Conservation (phyloP, 2,113 vertebrate genomes). For the Tachycineta bicolor region DNA sequence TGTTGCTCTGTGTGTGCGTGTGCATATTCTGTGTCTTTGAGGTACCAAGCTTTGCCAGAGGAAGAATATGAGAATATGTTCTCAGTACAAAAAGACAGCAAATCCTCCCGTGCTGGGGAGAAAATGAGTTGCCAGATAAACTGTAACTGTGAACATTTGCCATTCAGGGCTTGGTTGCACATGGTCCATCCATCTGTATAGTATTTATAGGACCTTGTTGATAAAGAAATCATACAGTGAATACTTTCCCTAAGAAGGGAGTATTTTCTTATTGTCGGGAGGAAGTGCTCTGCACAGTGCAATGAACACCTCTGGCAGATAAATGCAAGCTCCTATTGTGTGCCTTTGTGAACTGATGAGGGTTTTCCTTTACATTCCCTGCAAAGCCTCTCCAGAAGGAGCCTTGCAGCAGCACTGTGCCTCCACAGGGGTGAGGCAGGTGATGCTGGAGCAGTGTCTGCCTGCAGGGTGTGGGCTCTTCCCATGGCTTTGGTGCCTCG, state of each 20-base stretch:
- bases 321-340: not conserved
- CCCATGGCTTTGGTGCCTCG: fast-evolving
- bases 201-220: not conserved
- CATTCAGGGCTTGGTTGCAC: not conserved
- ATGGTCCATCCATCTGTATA: not conserved
- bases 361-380: not conserved
- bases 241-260: not conserved
- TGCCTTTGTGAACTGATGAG: not conserved
- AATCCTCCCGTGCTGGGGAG: not conserved
- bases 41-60: not conserved
- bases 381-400: not conserved
- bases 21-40: not conserved
- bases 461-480: fast-evolving
- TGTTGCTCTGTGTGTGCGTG: not conserved
- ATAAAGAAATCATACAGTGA: not conserved
- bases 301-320: not conserved
- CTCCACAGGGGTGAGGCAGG: fast-evolving
- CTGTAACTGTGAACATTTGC: slow-evolving; percentile 16
- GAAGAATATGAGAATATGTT: not conserved
- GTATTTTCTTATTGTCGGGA: not conserved
- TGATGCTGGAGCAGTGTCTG: not conserved
- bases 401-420: not conserved
- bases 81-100: not conserved
- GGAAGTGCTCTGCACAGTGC: not conserved
- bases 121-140: slow-evolving; percentile 35